A percentile compares a stretch with the other conserved stretches of the same genome.
Evolutionary conservation across 1,140 invertebrate species (phyloP).

Genomic region (Drepana arcuata): DNA sequence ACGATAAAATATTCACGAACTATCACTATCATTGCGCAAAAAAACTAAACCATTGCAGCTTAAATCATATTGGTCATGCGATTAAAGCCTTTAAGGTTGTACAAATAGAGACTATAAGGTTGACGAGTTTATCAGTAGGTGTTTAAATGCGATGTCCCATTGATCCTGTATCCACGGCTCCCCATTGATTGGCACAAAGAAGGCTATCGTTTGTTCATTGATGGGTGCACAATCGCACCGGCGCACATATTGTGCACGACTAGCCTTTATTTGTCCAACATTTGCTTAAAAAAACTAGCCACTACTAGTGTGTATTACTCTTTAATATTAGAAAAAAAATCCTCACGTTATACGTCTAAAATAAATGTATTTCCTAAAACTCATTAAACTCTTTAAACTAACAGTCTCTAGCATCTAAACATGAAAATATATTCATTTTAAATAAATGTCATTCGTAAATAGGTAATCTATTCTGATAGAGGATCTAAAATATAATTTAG

Average conservation of each 20-base stretch:
- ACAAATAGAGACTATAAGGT: no score
- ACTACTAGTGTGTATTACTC: no score
- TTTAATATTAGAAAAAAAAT: no score
- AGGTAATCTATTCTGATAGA: not conserved
- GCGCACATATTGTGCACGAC: slow-evolving; percentile 28
- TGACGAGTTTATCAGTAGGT: no score
- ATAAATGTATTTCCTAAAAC: no score
- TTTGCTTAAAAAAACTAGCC: slow-evolving; percentile 22
- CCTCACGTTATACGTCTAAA: no score
- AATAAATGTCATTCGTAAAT: not conserved
- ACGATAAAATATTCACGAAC: slow-evolving; percentile 62
- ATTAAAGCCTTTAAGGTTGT: no score
- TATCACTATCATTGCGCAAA: slow-evolving; percentile 64
- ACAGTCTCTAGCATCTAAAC: slow-evolving; percentile 9
- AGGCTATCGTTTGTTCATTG: slow-evolving; percentile 47
- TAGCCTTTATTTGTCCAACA: slow-evolving; percentile 19
- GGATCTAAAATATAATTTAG: not conserved
- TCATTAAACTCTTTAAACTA: no score
- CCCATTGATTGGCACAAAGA: slow-evolving; percentile 58
- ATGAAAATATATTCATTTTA: slow-evolving; percentile 6
- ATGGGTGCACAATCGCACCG: slow-evolving; percentile 41
- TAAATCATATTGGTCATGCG: slow-evolving; percentile 3
- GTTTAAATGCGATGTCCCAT: slow-evolving; percentile 50
- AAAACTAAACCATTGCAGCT: no score
- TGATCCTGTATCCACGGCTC: slow-evolving; percentile 54